Conservation (phyloP, 2,888 invertebrate species). For the Ennomos erosarius region DNA sequence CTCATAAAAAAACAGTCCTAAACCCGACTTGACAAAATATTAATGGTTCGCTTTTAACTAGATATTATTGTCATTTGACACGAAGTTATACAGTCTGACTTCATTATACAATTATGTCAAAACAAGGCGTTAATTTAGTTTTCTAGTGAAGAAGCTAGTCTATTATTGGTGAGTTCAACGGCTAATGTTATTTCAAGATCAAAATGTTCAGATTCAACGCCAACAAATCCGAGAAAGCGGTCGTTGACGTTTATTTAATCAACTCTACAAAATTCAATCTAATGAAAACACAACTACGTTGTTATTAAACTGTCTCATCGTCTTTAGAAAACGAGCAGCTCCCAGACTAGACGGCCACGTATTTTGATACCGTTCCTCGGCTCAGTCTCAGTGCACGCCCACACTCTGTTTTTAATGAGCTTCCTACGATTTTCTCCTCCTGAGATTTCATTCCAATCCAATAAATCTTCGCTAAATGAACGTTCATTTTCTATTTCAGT, state of each 20-base stretch:
- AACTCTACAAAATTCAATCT: constrained; percentile 25
- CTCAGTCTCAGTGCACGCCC: constrained; percentile 14
- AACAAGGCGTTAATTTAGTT: too few species aligned
- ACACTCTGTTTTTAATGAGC: constrained; percentile 20
- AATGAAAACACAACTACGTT: constrained; percentile 5
- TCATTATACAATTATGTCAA: too few species aligned
- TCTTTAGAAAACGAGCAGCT: constrained; percentile 17
- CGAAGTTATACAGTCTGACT: too few species aligned
- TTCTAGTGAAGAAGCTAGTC: too few species aligned
- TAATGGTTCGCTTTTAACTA: background rate
- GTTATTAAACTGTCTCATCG: constrained; percentile 23
- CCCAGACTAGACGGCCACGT: constrained; percentile 10
- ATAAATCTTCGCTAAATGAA: constrained; percentile 19
- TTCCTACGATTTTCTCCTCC: constrained; percentile 20
- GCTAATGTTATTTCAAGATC: too few species aligned
- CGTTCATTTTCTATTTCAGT: constrained; percentile 21
- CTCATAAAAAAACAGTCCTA: too few species aligned
- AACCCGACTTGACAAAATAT: too few species aligned
- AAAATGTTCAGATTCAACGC: too few species aligned
- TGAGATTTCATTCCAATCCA: constrained; percentile 18
- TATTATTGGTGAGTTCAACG: too few species aligned
- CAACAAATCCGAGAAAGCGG: constrained; percentile 10
- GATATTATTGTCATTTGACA: background rate
- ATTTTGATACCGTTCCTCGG: constrained; percentile 17
- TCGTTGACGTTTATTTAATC: constrained; percentile 34